Percentiles rank a stretch among this genome's conserved stretches.
Conservation (phyloP, 1,140 invertebrate species). For the Drosophila micromelanica region DNA sequence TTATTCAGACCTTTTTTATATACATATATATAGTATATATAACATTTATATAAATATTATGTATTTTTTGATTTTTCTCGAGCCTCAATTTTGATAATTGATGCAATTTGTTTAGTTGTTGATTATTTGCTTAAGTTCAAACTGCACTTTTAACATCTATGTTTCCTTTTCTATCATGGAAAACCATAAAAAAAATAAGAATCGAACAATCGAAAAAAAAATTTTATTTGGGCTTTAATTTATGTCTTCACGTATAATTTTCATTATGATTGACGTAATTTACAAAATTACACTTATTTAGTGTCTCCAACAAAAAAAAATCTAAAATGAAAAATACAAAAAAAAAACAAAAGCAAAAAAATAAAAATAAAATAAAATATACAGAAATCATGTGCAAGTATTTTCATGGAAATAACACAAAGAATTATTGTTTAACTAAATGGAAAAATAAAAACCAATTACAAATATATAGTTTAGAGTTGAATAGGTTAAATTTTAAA, state of each 20-base stretch:
- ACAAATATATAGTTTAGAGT: slow-evolving; percentile 27
- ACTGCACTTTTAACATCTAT: slow-evolving; percentile 20
- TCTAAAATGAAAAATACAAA: slow-evolving; percentile 29
- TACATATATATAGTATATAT: neutral
- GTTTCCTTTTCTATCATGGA: slow-evolving; percentile 20
- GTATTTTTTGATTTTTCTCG: slow-evolving; percentile 31
- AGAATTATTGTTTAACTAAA: slow-evolving; percentile 46
- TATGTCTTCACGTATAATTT: slow-evolving; percentile 59
- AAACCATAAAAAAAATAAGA: slow-evolving; percentile 7
- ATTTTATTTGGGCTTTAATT: slow-evolving; percentile 60
- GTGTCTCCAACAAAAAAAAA: slow-evolving; percentile 18
- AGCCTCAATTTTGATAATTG: slow-evolving; percentile 38
- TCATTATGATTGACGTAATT: slow-evolving; percentile 59
- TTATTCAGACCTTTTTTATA: neutral
- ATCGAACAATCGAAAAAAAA: neutral
- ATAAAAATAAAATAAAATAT: slow-evolving; percentile 3
- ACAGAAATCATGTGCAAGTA: slow-evolving; percentile 74
- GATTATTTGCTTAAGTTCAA: slow-evolving; percentile 77
- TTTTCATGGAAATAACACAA: slow-evolving; percentile 79
- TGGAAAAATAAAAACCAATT: slow-evolving; percentile 26
- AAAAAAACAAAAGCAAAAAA: slow-evolving; percentile 20
- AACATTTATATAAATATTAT: slow-evolving; percentile 30
- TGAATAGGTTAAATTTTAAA: slow-evolving; percentile 37
- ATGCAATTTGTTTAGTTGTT: slow-evolving; percentile 67
- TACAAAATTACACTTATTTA: slow-evolving; percentile 58